Evolutionary conservation across 1,140 invertebrate genomes (phyloP), one percentile per base, ranked within the genome.

Genomic region (Acromyrmex echinatior): DNA sequence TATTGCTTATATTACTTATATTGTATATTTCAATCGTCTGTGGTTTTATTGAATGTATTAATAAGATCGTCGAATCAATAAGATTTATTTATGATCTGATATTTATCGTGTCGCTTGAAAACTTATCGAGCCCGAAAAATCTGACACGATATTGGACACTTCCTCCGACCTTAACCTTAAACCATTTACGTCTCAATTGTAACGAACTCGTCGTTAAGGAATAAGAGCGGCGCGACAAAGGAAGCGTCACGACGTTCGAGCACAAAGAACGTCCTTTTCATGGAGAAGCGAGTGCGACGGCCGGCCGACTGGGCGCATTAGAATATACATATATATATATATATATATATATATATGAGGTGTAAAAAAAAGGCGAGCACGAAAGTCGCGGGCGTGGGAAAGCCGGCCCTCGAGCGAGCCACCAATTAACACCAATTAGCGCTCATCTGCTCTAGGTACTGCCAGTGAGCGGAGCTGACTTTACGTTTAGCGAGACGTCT

Each of bases 401-500:
- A 91, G 92, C 58, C 73, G 76, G 87, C 77, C 85, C 86, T 88
- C 90, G 87, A 90, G 92, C 86, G 91, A 91, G 88, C 88, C 90
- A 92, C 82, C 91, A 92, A 92, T 92, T 92, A 92, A 92, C 92
- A 92, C 90, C 91, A 92, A 92, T 92, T 92, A 92, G 82, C 88
- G 89, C 91, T 92, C 91, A 92, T 92, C 91, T 92, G 91, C 91
- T 92, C 91, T 92, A 92, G 91, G 91, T 92, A 92, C 91, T 86
- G 77, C 74, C 90, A 60, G 80, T 70, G 53, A 81, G 76, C 65
- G 56, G 49, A 56, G 87, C 88, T 88, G 90, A 90, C 90, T 90
- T 91, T 90, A 90, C 90, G 87, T 91, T 91, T 91, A 91, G 88
- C 86, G 90, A 91, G 88, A 90, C 90, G 76, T 70, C 65, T 63